Base-by-base conservation (phyloP, 37 sponge, comb jelly and placozoan species). In the Agelas oroides region DNA sequence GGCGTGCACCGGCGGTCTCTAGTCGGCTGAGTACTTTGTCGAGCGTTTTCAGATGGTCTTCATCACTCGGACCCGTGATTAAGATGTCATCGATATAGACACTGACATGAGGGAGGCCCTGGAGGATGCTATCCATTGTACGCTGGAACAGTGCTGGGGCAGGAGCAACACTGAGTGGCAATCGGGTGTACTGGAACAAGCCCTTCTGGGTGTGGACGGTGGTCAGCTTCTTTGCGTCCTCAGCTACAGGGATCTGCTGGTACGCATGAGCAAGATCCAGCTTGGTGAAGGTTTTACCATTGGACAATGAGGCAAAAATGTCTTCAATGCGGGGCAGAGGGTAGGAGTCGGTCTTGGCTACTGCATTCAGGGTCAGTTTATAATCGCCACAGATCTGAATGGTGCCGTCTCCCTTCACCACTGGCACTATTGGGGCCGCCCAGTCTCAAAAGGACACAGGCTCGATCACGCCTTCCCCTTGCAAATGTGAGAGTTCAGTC, bases 381-480 rank as follows among this genome's bases (percentile, higher is more conserved):
- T 86, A 91, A 37, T 91, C 83, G 16, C 91, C 86, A 68, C 91
- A 91, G 0, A 91, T 17, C 2, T 83, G 58, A 0, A 85, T 32
- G 1, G 31, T 25, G 3, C 78, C 78, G 31, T 91, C 74, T 19
- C 65, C 55, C 55, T 91, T 91, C 18, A 53, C 39, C 30, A 91
- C 87, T 0, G 83, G 86, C 0, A 91, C 91, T 39, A 86, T 46
- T 0, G 91, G 86, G 35, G 91, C 77, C 23, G 77, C 86, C 86
- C 91, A 91, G 18, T 64, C 55, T 1, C 71, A 69, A 55, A 55
- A 58, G 21, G 67, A 38, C 3, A 91, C 86, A 35, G 75, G 82
- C 0, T 53, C 61, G 12, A 91, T 39, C 19, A 91, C 65, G 0
- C 91, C 91, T 58, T 76, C 65, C 20, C 5, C 36, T 20, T 76